phyloP scores from a whole-genome alignment of 1,140 invertebrate species.

The Bombus waltoni region DNA sequence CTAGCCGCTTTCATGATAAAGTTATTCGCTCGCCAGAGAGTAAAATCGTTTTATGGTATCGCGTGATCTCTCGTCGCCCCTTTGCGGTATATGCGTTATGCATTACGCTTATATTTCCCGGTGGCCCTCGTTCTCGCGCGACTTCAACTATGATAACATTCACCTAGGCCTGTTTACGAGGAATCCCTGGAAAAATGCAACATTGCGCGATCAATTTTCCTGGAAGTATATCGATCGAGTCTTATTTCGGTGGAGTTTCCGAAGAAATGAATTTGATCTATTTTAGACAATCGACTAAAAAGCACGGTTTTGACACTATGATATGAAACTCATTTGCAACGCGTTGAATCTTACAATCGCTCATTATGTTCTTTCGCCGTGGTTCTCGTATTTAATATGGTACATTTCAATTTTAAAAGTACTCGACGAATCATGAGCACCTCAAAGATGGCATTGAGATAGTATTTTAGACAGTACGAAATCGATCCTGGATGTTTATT shows the following conservation, averaged over 20 bases:
- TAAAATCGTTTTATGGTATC: constrained; percentile 49
- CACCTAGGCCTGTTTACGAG: constrained; percentile 10
- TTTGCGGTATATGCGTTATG: not conserved
- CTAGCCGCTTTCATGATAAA: not conserved
- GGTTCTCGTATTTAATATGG: no score
- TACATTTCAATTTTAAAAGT: not conserved
- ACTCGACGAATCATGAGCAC: not conserved
- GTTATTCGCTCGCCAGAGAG: constrained; percentile 48
- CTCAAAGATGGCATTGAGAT: not conserved
- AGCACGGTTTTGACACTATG: not conserved
- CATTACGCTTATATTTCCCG: constrained; percentile 40
- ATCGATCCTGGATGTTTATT: no score
- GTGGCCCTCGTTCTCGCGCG: not conserved
- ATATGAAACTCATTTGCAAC: not conserved
- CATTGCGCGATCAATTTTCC: not conserved
- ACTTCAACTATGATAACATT: not conserved
- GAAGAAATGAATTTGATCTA: not conserved
- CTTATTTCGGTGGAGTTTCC: not conserved
- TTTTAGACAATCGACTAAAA: not conserved
- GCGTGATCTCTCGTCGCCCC: constrained; percentile 30
- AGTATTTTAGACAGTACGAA: not conserved
- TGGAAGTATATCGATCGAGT: not conserved
- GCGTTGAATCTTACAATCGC: not conserved
- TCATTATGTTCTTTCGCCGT: not conserved
- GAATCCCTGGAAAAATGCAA: not conserved